Percentiles rank a stretch among this genome's conserved stretches.
phyloP scores from a whole-genome alignment of 1,140 invertebrate genomes.

The Phymastichus coffea region DNA sequence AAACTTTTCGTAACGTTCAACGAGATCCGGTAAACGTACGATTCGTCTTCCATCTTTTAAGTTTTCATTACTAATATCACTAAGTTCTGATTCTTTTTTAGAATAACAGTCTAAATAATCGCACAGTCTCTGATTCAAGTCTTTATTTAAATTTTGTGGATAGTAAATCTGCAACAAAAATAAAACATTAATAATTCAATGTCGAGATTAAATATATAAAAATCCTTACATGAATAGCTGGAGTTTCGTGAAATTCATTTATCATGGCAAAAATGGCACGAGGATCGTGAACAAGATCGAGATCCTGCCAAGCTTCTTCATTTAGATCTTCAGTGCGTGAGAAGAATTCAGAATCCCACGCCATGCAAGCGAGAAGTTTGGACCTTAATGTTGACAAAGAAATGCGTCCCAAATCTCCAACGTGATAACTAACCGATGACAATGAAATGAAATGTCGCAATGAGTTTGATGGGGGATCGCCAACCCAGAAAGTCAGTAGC shows the following conservation, averaged over 20 bases:
- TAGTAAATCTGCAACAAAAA: conserved; percentile 36
- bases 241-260: conserved; percentile 45
- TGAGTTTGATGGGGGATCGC: conserved; percentile 33
- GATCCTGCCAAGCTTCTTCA: conserved; percentile 46
- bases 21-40: conserved; percentile 32
- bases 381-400: conserved; percentile 41
- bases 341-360: conserved; percentile 34
- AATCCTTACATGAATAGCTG: conserved; percentile 37
- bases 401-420: conserved; percentile 51
- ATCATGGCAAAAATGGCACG: conserved; percentile 46
- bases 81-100: background rate
- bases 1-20: conserved; percentile 32
- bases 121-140: conserved; percentile 31
- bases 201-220: conserved; percentile 15
- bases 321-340: conserved; percentile 42
- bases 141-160: conserved; percentile 36
- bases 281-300: conserved; percentile 45
- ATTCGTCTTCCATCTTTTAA: conserved; percentile 12
- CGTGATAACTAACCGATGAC: conserved; percentile 44
- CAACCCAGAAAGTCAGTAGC: conserved; percentile 36
- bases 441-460: conserved; percentile 39
- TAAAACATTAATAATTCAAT: conserved; percentile 16
- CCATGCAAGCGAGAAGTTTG: conserved; percentile 40
- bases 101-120: conserved; percentile 39
- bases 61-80: background rate